Percentiles rank a stretch among this genome's conserved stretches.
These are phyloP conservation scores for Eupithecia exiguata DNA, from an alignment of 2,888 invertebrate species.

Conservation along the genomic window DNA sequence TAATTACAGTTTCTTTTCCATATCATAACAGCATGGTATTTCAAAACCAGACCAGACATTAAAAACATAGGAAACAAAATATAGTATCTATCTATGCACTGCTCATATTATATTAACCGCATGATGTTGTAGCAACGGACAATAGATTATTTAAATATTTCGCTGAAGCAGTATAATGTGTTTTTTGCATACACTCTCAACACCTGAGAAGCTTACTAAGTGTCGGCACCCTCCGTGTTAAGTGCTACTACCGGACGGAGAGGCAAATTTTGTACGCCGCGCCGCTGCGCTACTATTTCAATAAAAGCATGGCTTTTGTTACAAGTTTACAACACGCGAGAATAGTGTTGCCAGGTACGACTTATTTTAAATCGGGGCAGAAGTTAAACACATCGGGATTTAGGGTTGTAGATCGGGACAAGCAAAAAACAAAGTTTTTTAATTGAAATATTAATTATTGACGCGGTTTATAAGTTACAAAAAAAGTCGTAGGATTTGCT, in stretches of 20 bases:
- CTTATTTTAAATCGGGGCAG: too few relatives aligned
- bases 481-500: too few relatives aligned
- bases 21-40: constrained; percentile 16
- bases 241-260: constrained; percentile 36
- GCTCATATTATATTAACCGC: constrained; percentile 17
- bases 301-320: constrained; percentile 37
- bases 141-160: constrained; percentile 22
- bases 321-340: neutral
- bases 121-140: constrained; percentile 23
- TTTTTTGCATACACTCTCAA: constrained; percentile 25
- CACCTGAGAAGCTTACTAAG: constrained; percentile 42
- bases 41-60: neutral
- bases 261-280: constrained; percentile 31
- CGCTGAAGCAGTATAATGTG: constrained; percentile 24
- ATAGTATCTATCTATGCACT: constrained; percentile 4
- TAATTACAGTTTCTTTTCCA: constrained; percentile 6
- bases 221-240: constrained; percentile 31
- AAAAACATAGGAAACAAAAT: neutral
- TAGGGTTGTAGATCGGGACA: too few relatives aligned
- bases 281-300: constrained; percentile 25
- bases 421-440: too few relatives aligned
- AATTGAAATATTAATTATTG: too few relatives aligned
- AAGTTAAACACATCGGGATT: too few relatives aligned
- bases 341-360: too few relatives aligned
- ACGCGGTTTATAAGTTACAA: too few relatives aligned